Conservation (phyloP, 2,113 vertebrate genomes). For the Struthio camelus region DNA sequence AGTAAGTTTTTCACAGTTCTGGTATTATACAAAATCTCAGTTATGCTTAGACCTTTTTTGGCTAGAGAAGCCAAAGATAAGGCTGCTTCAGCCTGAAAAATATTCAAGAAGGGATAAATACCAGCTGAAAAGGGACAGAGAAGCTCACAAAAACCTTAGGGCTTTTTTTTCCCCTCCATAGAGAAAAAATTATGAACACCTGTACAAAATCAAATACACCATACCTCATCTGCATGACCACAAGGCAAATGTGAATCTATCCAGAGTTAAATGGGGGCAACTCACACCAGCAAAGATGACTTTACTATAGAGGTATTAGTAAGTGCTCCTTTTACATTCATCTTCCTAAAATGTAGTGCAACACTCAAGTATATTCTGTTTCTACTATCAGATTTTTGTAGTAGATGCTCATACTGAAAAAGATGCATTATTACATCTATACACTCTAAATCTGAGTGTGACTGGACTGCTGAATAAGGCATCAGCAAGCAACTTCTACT, state of each 20-base stretch:
- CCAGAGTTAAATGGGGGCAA: neutral
- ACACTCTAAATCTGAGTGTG: neutral
- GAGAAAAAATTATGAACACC: neutral
- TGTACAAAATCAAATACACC: rapidly evolving
- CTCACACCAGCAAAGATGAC: neutral
- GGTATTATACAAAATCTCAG: neutral
- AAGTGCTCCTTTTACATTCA: neutral
- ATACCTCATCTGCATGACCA: neutral
- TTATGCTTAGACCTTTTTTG: neutral
- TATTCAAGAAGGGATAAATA: neutral
- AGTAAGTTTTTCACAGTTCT: neutral
- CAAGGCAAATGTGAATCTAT: neutral
- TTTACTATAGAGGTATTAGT: neutral
- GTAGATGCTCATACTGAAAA: neutral
- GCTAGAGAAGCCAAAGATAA: neutral
- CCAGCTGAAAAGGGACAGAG: neutral
- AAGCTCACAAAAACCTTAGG: neutral
- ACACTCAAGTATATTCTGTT: neutral
- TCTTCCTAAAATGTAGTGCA: neutral
- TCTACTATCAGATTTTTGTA: neutral
- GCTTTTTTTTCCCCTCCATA: neutral
- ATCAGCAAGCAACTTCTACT: neutral
- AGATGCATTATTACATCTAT: neutral
- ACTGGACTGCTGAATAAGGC: neutral
- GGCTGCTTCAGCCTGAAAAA: neutral